These are phyloP conservation scores for Danio choprae DNA, from an alignment of 2,797 vertebrate genomes.

Conservation along the genomic window DNA sequence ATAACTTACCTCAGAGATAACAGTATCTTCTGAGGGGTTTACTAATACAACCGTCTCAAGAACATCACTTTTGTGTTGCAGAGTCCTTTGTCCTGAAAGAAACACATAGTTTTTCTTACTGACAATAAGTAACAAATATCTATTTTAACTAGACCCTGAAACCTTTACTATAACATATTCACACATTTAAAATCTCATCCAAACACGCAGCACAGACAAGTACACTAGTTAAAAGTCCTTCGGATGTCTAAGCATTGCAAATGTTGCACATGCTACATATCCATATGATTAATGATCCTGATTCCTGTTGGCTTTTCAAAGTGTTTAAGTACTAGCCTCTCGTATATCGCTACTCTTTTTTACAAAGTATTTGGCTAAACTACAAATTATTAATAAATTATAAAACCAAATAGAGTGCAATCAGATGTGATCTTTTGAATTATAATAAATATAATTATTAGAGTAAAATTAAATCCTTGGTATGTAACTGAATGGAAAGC, in stretches of 20 bases:
- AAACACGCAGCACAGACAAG: background rate
- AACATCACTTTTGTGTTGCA: constrained; percentile 90
- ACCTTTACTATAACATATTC: no score
- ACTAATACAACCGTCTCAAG: constrained; percentile 94
- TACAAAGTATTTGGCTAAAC: background rate
- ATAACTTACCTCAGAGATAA: constrained; percentile 86
- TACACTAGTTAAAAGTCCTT: background rate
- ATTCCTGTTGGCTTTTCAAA: constrained; percentile 13
- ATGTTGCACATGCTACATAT: background rate
- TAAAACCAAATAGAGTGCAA: background rate
- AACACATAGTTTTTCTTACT: constrained; percentile 33
- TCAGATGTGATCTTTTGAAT: background rate
- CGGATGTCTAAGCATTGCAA: background rate
- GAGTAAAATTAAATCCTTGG: background rate
- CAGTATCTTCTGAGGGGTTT: constrained; percentile 88
- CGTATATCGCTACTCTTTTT: background rate
- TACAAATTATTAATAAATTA: background rate
- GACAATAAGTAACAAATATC: background rate
- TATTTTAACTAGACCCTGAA: background rate
- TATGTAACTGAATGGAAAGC: background rate
- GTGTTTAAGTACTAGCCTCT: background rate
- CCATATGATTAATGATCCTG: background rate
- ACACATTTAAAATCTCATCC: background rate
- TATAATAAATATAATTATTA: background rate
- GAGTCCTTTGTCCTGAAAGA: constrained; percentile 91